Percentiles rank a stretch among this genome's conserved stretches.
These are phyloP conservation scores for Mesorhabditis sp. DNA, from an alignment of 2,888 invertebrate genomes.

Conservation along the genomic window DNA sequence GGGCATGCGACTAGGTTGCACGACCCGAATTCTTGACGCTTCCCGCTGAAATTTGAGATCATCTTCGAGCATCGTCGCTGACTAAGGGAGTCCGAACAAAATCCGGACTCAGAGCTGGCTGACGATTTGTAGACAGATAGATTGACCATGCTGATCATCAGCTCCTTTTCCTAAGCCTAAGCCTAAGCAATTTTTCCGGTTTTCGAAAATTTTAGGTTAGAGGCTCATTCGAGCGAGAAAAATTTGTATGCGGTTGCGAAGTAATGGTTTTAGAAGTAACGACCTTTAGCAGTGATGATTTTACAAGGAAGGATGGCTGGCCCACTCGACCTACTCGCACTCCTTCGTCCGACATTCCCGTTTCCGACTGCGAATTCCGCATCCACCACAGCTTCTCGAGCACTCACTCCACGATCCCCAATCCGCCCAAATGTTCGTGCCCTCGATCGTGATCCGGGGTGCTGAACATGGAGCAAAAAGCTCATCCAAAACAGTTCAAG, in stretches of 20 bases:
- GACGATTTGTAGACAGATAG: neutral
- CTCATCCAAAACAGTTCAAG: neutral
- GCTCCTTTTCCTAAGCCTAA: too few species aligned
- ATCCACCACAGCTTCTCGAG: conserved; percentile 51
- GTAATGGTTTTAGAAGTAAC: too few species aligned
- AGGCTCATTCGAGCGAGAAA: too few species aligned
- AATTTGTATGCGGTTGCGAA: too few species aligned
- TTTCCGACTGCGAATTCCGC: conserved; percentile 45
- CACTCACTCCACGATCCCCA: conserved; percentile 55
- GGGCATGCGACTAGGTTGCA: conserved; percentile 55
- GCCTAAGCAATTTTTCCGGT: too few species aligned
- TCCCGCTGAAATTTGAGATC: conserved; percentile 35
- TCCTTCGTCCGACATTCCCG: conserved; percentile 41
- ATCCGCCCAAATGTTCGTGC: conserved; percentile 40
- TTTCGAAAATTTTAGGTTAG: too few species aligned
- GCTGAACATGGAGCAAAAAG: conserved; percentile 13
- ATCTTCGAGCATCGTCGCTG: neutral
- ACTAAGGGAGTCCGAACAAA: too few species aligned
- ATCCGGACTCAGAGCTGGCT: too few species aligned
- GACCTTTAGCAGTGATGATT: too few species aligned
- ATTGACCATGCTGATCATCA: neutral
- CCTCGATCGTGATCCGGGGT: conserved; percentile 31
- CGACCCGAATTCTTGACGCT: conserved; percentile 49
- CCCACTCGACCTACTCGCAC: conserved; percentile 42
- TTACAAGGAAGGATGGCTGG: neutral